Conservation (phyloP, 2,888 invertebrate species). For the Agrotis segetum region DNA sequence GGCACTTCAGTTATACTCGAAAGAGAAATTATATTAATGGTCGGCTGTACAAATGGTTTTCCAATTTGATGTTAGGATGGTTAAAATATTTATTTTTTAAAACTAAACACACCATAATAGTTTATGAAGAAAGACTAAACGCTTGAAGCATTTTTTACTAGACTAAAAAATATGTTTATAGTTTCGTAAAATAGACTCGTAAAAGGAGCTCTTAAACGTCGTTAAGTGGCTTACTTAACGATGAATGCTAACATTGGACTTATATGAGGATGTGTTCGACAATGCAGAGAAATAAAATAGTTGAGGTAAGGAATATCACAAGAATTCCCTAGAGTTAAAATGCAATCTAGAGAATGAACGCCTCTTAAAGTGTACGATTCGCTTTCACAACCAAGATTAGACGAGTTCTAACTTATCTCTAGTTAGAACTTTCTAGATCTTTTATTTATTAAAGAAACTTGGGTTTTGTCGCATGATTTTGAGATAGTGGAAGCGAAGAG, state of each 20-base stretch:
- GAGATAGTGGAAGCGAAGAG: slow-evolving; percentile 11
- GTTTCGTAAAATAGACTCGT: not conserved
- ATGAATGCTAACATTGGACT: slow-evolving; percentile 23
- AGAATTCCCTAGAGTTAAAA: slow-evolving; percentile 40
- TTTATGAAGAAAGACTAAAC: too few species aligned
- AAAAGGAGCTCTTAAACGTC: slow-evolving; percentile 5
- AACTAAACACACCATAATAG: too few species aligned
- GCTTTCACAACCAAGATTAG: slow-evolving; percentile 28
- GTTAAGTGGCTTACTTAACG: slow-evolving; percentile 3
- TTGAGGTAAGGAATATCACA: slow-evolving; percentile 36
- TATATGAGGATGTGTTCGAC: slow-evolving; percentile 31
- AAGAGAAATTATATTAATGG: too few species aligned
- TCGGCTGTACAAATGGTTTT: too few species aligned
- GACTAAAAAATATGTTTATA: too few species aligned
- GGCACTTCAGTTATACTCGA: too few species aligned
- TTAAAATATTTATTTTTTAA: too few species aligned
- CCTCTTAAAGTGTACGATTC: slow-evolving; percentile 29
- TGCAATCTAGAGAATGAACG: slow-evolving; percentile 50
- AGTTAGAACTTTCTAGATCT: slow-evolving; percentile 30
- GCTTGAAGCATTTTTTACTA: too few species aligned
- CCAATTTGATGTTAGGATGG: too few species aligned
- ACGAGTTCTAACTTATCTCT: slow-evolving; percentile 14
- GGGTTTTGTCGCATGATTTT: slow-evolving; percentile 19
- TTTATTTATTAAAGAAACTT: slow-evolving; percentile 31
- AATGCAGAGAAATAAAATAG: slow-evolving; percentile 19